phyloP scores from a whole-genome alignment of 2,113 vertebrate genomes.

The Petroica traversi region DNA sequence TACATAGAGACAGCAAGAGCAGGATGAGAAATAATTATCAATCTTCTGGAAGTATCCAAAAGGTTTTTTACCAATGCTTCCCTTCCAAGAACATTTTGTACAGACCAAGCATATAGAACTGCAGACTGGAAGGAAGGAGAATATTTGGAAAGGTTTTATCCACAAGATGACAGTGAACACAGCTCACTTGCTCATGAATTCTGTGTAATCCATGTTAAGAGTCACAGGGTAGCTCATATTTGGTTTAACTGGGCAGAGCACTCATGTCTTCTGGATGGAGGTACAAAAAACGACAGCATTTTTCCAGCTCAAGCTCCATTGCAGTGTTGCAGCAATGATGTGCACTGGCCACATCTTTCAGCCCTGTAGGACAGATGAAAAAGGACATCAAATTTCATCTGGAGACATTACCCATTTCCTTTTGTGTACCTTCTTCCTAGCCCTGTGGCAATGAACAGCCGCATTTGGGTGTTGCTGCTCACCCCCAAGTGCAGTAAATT shows the following conservation, averaged over 20 bases:
- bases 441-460: not conserved
- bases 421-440: not conserved
- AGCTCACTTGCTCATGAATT: not conserved
- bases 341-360: slow-evolving; percentile 1
- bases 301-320: not conserved
- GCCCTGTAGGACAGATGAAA: not conserved
- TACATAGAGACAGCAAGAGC: not conserved
- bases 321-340: not conserved
- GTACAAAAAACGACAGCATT: not conserved
- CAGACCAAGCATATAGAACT: not conserved
- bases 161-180: not conserved
- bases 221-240: not conserved
- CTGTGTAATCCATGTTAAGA: not conserved
- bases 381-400: not conserved
- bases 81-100: not conserved
- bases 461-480: not conserved
- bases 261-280: not conserved
- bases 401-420: not conserved
- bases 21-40: not conserved
- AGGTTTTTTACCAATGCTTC: not conserved
- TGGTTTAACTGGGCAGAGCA: not conserved
- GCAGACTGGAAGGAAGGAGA: not conserved
- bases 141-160: not conserved
- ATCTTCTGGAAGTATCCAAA: not conserved
- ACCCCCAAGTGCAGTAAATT: not conserved